These are phyloP conservation scores for Phyllotis vaccarum DNA, from an alignment of 2,797 vertebrate species.

Conservation along the genomic window DNA sequence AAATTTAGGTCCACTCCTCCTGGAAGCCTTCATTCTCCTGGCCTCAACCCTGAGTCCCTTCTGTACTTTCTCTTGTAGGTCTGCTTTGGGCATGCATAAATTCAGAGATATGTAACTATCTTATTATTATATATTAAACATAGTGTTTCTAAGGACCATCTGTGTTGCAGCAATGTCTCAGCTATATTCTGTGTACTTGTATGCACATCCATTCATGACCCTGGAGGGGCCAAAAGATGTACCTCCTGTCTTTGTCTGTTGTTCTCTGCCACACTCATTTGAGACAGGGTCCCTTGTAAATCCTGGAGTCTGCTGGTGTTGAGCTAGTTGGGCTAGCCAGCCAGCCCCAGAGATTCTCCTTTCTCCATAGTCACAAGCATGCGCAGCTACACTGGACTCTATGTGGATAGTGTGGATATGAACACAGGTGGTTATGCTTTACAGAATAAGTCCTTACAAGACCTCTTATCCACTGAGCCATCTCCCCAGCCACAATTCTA, in stretches of 20 bases:
- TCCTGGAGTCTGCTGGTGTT: neutral
- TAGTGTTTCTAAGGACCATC: neutral
- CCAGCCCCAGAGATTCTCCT: neutral
- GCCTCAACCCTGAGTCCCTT: neutral
- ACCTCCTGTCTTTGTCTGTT: neutral
- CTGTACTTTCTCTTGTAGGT: neutral
- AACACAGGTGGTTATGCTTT: neutral
- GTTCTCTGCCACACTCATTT: too few species aligned
- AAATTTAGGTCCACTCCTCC: neutral
- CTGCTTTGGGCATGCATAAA: neutral
- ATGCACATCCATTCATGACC: neutral
- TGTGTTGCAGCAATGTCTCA: accelerated
- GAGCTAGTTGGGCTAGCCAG: neutral
- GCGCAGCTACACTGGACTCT: too few species aligned
- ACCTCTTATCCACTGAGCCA: neutral
- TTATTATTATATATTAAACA: neutral
- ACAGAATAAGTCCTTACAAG: too few species aligned
- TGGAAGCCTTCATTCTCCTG: neutral
- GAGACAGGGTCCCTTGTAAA: neutral
- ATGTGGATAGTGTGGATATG: too few species aligned
- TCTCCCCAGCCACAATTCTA: neutral
- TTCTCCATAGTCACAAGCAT: too few species aligned
- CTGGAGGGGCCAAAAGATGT: neutral
- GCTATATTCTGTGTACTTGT: neutral
- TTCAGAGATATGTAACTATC: neutral